Base-by-base conservation (phyloP, 2,888 invertebrate genomes). In the Drosophila recens region DNA sequence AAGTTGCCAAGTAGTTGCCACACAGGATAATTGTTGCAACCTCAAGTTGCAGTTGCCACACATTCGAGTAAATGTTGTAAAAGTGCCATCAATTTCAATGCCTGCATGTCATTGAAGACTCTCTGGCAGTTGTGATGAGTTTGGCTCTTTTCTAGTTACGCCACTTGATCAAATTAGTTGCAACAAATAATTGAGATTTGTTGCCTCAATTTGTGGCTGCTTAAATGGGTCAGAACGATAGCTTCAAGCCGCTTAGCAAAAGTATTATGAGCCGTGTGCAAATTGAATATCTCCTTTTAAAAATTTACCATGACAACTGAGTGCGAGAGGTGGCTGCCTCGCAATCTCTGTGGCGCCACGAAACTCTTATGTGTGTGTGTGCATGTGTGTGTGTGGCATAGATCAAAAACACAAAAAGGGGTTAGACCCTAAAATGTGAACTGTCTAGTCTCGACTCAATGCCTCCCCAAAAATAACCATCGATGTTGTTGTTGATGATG, bases 381-480 rank as follows among this genome's bases (percentile, higher is more conserved):
- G 62, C 45, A 48, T 51, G 67, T 56, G 67, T 42, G 58, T 64
- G 53, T 72, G 68, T 54, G 80, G 72, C 73, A 68, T 69, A 75
- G 83, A 82, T 83, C 79, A 74, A 64, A 80, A 76, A 80, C 73
- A 51, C 67, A 80, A 74, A 80, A 84, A 68, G 62, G 79, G 74
- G 51, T 64, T 77, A 56, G 63, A 43, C 56, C 64, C 57, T 64
- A 61, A 75, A 64, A 58, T 70, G 62, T 65, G 43, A 23, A 38
- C 43, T 5, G 43, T 20, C 43, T 4, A 43, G 20, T 17, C 11
- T 4, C 20, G n/a, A 43, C 17, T 42, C 56, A 42, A n/a, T 48
- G 63, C 54, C 54, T 36, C 34, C 61, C 58, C 10, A 42, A 30
- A 42, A 30, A 36, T 15, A 15, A 40, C 72, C 56, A 58, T 67